Percentiles rank a stretch among this genome's conserved stretches.
Evolutionary conservation across 2,113 vertebrate species (phyloP).

Genomic region (Chaetorhynchus papuensis): DNA sequence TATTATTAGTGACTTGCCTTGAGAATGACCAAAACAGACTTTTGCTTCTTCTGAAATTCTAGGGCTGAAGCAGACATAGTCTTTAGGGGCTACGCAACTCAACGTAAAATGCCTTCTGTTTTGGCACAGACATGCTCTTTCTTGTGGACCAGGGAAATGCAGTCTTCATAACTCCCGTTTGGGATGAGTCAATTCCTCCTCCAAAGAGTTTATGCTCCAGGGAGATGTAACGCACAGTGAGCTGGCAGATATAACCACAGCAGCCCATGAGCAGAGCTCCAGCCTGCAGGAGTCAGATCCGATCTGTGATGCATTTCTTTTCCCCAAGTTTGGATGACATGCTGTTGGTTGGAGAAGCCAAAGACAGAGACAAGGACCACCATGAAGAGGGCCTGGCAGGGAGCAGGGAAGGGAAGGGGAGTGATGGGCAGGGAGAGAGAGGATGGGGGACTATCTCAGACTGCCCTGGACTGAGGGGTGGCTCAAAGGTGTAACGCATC

Average conservation of each 20-base stretch:
- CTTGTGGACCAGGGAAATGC: background rate
- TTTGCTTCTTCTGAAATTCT: background rate
- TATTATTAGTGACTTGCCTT: background rate
- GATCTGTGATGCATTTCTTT: accelerated
- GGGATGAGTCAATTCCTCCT: background rate
- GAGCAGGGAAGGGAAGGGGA: background rate
- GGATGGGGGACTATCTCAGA: background rate
- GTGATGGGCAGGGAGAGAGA: background rate
- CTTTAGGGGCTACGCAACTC: background rate
- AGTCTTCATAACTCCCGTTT: background rate
- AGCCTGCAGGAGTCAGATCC: background rate
- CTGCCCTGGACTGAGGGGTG: accelerated
- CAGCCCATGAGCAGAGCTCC: background rate
- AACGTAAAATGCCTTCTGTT: background rate
- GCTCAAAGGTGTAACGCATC: background rate
- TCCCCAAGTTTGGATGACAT: accelerated
- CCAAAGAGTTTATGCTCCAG: background rate
- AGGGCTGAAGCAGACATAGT: background rate
- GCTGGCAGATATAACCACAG: background rate
- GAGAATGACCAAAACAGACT: background rate
- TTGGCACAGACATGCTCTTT: background rate
- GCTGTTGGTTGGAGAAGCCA: background rate
- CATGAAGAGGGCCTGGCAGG: background rate
- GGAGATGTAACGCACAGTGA: background rate
- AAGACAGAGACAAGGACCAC: background rate